Evolutionary conservation across 2,888 invertebrate species (phyloP).

Genomic region (Spisula solida): DNA sequence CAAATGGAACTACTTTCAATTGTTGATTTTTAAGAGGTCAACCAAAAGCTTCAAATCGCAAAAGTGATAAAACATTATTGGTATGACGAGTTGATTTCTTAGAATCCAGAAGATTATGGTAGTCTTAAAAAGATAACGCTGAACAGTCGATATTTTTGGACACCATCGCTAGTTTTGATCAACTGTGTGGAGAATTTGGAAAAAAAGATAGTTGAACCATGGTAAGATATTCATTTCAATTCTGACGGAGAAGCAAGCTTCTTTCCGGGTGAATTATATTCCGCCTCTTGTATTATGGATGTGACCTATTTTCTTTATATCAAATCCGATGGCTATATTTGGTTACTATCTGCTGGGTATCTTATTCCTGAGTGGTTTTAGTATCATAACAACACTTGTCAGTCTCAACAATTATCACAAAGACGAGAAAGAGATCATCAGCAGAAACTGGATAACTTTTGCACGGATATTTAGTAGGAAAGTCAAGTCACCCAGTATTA

Average conservation of each 20-base stretch:
- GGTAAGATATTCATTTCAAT: neutral
- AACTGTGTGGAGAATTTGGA: constrained; percentile 28
- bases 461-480: neutral
- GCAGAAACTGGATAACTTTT: neutral
- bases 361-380: constrained; percentile 52
- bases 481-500: neutral
- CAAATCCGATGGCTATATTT: constrained; percentile 67
- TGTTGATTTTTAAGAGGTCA: no score
- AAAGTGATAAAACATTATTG: constrained; percentile 54
- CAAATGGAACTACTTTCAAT: constrained; percentile 33
- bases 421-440: neutral
- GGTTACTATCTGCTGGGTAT: constrained; percentile 67
- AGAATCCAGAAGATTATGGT: constrained; percentile 44
- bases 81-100: constrained; percentile 52
- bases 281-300: constrained; percentile 14
- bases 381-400: neutral
- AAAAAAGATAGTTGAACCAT: neutral
- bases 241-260: neutral
- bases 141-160: constrained; percentile 57
- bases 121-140: constrained; percentile 20
- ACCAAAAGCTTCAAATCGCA: no score
- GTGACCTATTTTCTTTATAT: constrained; percentile 42
- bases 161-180: constrained; percentile 48
- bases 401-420: neutral
- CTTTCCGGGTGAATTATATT: constrained; percentile 27